These are phyloP conservation scores for Tychaedon coryphoeus DNA, from an alignment of 2,113 vertebrate species.

Conservation along the genomic window DNA sequence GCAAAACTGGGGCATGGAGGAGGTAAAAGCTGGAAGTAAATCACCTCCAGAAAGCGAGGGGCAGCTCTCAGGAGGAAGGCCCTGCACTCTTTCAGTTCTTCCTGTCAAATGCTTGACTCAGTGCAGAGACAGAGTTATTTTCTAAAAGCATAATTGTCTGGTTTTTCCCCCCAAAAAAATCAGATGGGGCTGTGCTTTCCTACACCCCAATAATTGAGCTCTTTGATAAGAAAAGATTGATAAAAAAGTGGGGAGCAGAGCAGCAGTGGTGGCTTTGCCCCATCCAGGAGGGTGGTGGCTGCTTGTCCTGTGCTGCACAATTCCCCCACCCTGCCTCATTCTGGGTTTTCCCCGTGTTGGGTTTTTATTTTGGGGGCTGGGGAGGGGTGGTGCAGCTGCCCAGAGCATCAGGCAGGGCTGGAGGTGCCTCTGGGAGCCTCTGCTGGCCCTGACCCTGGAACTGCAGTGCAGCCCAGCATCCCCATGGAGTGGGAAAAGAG, in stretches of 20 bases:
- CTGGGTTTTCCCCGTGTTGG: rapidly evolving
- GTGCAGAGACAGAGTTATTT: background rate
- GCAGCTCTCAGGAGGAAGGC: background rate
- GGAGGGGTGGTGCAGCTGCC: background rate
- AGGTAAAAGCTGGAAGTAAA: background rate
- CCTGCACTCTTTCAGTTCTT: background rate
- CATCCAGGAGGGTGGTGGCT: rapidly evolving
- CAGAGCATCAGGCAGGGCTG: background rate
- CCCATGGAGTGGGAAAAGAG: rapidly evolving
- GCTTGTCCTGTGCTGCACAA: background rate
- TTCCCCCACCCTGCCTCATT: rapidly evolving
- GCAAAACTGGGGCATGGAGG: background rate
- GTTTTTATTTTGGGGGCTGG: rapidly evolving
- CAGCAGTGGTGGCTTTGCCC: background rate
- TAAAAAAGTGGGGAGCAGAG: too few relatives aligned
- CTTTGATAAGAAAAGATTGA: background rate
- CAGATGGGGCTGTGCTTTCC: background rate
- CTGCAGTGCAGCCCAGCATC: background rate
- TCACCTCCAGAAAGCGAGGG: background rate
- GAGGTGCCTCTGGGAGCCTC: background rate
- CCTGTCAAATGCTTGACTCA: rapidly evolving
- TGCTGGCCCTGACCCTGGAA: background rate
- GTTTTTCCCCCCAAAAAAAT: rapidly evolving
- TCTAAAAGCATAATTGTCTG: background rate
- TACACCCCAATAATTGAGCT: background rate